Conservation (phyloP, 1,140 invertebrate species). For the Anoplolepis gracilipes region DNA sequence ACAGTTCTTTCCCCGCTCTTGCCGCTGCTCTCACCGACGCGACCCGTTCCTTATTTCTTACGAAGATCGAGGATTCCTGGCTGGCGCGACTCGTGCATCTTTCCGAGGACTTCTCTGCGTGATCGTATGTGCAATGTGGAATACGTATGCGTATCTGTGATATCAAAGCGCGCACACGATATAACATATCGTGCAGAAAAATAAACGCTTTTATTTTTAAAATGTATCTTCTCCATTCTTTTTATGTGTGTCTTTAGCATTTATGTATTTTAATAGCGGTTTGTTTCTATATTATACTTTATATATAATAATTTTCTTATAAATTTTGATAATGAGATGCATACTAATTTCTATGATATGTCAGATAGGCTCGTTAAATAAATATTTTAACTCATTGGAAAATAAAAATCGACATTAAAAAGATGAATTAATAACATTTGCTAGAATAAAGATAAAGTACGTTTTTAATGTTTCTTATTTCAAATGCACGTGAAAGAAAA, state of each 20-base stretch:
- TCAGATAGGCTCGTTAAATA: background rate
- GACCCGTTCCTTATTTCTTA: conserved; percentile 52
- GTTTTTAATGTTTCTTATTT: background rate
- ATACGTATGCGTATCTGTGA: background rate
- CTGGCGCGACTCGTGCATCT: conserved; percentile 50
- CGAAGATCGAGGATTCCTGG: conserved; percentile 65
- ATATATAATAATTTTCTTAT: background rate
- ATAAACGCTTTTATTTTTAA: background rate
- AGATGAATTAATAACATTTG: background rate
- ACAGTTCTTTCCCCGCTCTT: conserved; percentile 60
- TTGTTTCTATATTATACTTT: background rate
- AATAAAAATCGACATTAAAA: background rate
- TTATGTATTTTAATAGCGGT: background rate
- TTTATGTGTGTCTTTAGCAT: background rate
- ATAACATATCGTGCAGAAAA: background rate
- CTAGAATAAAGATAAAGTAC: background rate
- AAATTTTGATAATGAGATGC: conserved; percentile 13
- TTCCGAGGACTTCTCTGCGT: conserved; percentile 7
- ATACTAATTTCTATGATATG: background rate
- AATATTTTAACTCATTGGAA: background rate
- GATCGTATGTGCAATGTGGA: conserved; percentile 21
- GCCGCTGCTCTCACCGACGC: conserved; percentile 32
- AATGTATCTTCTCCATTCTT: too few relatives aligned
- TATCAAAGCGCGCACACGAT: conserved; percentile 27
- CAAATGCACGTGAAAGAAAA: background rate